Evolutionary conservation across 2,113 vertebrate species (phyloP), one percentile per base, ranked within the genome.

Genomic region (Mastomys coucha): DNA sequence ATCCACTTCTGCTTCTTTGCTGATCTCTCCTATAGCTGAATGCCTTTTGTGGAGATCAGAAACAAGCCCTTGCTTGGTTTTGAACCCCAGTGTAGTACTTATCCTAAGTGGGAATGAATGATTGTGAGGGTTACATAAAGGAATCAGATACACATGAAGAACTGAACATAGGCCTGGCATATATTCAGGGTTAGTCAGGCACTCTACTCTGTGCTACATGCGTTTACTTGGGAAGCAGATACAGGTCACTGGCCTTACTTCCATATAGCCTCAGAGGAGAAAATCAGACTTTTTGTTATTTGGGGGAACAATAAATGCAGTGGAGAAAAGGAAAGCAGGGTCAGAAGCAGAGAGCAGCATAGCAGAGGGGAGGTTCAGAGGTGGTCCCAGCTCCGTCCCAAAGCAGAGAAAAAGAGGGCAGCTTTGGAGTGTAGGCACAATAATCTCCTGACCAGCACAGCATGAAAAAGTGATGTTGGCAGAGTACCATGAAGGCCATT

Each of bases 171-270:
- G 26, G 22, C 56, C 31, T 70, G 56, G 36, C 0, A 4, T 16
- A 2, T 22, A 0, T 42, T 9, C 6, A 5, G 51, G 9, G 7
- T 42, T 4, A 26, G 72, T 4, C 1, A 24, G 49, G 49, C 8
- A 4, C 73, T 24, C 0, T 2, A 4, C 78, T 19, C 0, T 3
- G 26, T 39, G 80, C 28, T 14, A 1, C 10, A 0, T n/a, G 22
- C 16, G 42, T 10, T 49, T 39, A 1, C 2, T 11, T 22, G 85
- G 36, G 49, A 93, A 69, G 20, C 65, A 92, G 67, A 86, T n/a
- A 4, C 19, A 58, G 28, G 16, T 16, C 51, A 28, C 0, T 69
- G 20, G 16, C 56, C 24, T 28, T 60, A 12, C 11, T 86, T 85
- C 12, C 16, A 4, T 13, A 67, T 42, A 51, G 72, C 39, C 65